These are phyloP conservation scores for Pogonus chalceus DNA, from an alignment of 1,140 invertebrate species.

Conservation along the genomic window DNA sequence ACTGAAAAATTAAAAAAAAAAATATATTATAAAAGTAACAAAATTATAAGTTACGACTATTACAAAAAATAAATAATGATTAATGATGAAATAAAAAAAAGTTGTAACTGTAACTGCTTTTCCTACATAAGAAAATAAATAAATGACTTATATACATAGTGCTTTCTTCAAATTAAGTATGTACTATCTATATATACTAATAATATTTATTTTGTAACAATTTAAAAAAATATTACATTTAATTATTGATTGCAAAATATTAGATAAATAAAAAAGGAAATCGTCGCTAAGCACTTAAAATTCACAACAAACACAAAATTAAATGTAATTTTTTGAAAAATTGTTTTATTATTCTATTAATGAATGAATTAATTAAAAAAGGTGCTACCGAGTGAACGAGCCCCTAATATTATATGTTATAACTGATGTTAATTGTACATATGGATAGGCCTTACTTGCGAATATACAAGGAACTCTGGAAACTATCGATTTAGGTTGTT, in stretches of 20 bases:
- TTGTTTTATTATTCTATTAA: too few species aligned
- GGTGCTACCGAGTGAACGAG: slow-evolving; percentile 2
- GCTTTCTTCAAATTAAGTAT: slow-evolving; percentile 5
- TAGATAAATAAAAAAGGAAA: too few species aligned
- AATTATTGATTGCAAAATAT: too few species aligned
- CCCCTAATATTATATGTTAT: slow-evolving; percentile 5
- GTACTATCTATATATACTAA: slow-evolving; percentile 7
- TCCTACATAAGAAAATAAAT: slow-evolving; percentile 1
- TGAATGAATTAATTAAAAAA: not conserved
- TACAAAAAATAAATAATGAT: slow-evolving; percentile 5
- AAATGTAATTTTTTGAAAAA: too few species aligned
- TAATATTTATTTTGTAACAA: not conserved
- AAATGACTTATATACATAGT: slow-evolving; percentile 5
- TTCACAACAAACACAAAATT: too few species aligned
- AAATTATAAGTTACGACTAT: not conserved
- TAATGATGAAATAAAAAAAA: not conserved
- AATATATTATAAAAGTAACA: not conserved
- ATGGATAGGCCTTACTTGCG: slow-evolving; percentile 6
- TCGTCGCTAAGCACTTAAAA: too few species aligned
- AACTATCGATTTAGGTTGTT: not conserved
- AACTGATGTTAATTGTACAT: slow-evolving; percentile 3
- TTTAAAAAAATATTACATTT: too few species aligned
- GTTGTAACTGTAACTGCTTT: slow-evolving; percentile 9
- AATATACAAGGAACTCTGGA: slow-evolving; percentile 4
- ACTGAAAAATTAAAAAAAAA: not conserved